These are phyloP conservation scores for Cremastobaeus sp. DNA, from an alignment of 2,888 invertebrate species.

Conservation along the genomic window DNA sequence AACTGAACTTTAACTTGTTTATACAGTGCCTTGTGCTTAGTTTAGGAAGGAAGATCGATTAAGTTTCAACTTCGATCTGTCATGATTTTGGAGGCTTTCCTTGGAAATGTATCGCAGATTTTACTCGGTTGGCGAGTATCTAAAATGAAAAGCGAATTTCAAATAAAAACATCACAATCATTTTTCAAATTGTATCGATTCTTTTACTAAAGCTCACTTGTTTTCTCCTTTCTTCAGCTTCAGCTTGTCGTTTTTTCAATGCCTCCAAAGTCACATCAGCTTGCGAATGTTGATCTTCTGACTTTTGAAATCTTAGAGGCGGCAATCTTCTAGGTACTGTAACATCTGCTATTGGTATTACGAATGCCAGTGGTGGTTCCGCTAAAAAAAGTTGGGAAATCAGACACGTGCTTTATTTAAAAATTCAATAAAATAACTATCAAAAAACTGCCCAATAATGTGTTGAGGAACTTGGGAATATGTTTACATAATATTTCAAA, in stretches of 20 bases:
- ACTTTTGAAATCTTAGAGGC: slow-evolving; percentile 83
- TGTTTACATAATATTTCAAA: too few species aligned
- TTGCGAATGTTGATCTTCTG: slow-evolving; percentile 82
- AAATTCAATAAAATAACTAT: too few species aligned
- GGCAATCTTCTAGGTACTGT: slow-evolving; percentile 81
- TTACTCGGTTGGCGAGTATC: slow-evolving; percentile 63
- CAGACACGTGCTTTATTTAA: neutral
- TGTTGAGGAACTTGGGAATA: too few species aligned
- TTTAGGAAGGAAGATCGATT: slow-evolving; percentile 28
- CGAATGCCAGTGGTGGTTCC: slow-evolving; percentile 65
- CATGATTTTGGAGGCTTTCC: slow-evolving; percentile 34
- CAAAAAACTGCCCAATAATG: too few species aligned
- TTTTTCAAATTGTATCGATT: too few species aligned
- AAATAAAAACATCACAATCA: slow-evolving; percentile 1
- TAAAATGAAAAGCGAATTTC: slow-evolving; percentile 40
- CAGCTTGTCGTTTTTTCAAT: slow-evolving; percentile 85
- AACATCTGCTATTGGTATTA: slow-evolving; percentile 62
- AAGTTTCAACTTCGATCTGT: neutral
- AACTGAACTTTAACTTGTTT: neutral
- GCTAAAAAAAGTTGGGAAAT: slow-evolving; percentile 5
- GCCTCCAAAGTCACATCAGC: slow-evolving; percentile 81
- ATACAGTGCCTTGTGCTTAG: slow-evolving; percentile 29
- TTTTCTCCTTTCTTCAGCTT: slow-evolving; percentile 85
- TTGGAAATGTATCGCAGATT: slow-evolving; percentile 64
- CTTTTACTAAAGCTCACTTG: slow-evolving; percentile 77